A percentile compares a stretch with the other conserved stretches of the same genome.
phyloP scores from a whole-genome alignment of 1,140 invertebrate species.

The Lethrus apterus region DNA sequence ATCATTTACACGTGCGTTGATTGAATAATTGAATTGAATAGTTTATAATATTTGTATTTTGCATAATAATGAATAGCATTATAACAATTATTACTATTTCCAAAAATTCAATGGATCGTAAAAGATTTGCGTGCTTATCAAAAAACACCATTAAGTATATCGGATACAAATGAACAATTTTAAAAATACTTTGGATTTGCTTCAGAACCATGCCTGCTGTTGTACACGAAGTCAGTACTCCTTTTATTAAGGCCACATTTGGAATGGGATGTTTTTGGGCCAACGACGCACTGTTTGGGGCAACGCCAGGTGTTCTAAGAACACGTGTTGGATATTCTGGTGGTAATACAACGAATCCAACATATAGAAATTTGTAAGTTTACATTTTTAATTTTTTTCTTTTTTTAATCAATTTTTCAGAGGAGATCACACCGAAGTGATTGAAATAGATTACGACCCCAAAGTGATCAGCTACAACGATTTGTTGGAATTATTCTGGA shows the following conservation, averaged over 20 bases:
- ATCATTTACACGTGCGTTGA: too few species aligned
- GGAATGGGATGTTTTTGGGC: conserved; percentile 97
- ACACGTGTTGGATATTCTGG: conserved; percentile 95
- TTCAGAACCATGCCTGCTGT: conserved; percentile 30
- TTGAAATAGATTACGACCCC: conserved; percentile 86
- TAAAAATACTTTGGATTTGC: conserved; percentile 1
- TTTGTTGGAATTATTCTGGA: conserved; percentile 83
- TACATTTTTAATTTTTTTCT: not conserved
- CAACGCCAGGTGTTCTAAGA: conserved; percentile 71
- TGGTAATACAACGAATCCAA: conserved; percentile 71
- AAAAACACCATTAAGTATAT: too few species aligned
- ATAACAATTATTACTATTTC: too few species aligned
- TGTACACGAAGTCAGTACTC: conserved; percentile 30
- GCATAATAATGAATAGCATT: too few species aligned
- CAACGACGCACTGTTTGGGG: conserved; percentile 86
- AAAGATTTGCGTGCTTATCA: too few species aligned
- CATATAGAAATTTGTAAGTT: conserved; percentile 80
- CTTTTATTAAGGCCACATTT: conserved; percentile 64
- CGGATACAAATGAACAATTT: too few species aligned
- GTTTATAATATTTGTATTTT: too few species aligned
- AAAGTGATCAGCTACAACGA: conserved; percentile 64
- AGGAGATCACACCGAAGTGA: conserved; percentile 88
- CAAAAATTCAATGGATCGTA: too few species aligned
- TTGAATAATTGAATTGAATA: too few species aligned
- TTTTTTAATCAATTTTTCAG: conserved; percentile 43